Conservation (phyloP, 2,113 vertebrate genomes). For the Catagonus wagneri region DNA sequence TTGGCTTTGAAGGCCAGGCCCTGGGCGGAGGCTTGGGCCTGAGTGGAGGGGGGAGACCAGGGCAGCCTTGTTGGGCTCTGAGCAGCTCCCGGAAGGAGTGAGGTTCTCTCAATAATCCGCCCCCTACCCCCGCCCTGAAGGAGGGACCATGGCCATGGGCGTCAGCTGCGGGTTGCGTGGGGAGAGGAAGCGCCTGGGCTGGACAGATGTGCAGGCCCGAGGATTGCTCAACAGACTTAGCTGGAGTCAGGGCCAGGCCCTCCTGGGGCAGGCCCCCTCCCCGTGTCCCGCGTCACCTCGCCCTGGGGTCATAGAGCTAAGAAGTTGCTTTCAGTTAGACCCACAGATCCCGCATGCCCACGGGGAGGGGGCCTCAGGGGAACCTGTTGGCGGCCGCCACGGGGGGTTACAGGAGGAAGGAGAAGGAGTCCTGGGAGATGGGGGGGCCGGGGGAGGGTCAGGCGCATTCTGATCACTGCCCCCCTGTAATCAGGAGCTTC, state of each 20-base stretch:
- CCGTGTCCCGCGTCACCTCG: not conserved
- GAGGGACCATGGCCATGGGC: rapidly evolving
- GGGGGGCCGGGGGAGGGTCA: not conserved
- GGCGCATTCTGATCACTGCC: not conserved
- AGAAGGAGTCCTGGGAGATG: not conserved
- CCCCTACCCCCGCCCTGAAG: no score
- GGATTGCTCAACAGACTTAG: not conserved
- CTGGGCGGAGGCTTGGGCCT: rapidly evolving
- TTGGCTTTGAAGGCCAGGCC: not conserved
- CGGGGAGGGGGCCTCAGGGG: not conserved
- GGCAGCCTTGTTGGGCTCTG: not conserved
- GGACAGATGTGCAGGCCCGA: not conserved
- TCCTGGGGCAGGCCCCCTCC: not conserved
- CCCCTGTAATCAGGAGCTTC: not conserved
- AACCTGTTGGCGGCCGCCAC: not conserved
- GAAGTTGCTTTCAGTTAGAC: not conserved
- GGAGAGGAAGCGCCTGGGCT: not conserved
- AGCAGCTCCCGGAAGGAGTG: not conserved
- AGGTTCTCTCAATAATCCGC: not conserved
- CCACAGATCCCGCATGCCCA: not conserved
- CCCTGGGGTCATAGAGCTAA: not conserved
- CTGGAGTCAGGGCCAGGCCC: not conserved
- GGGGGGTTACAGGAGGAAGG: not conserved
- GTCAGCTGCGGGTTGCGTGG: rapidly evolving
- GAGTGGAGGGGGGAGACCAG: not conserved